phyloP scores from a whole-genome alignment of 2,113 vertebrate species.

The Peromyscus polionotus region DNA sequence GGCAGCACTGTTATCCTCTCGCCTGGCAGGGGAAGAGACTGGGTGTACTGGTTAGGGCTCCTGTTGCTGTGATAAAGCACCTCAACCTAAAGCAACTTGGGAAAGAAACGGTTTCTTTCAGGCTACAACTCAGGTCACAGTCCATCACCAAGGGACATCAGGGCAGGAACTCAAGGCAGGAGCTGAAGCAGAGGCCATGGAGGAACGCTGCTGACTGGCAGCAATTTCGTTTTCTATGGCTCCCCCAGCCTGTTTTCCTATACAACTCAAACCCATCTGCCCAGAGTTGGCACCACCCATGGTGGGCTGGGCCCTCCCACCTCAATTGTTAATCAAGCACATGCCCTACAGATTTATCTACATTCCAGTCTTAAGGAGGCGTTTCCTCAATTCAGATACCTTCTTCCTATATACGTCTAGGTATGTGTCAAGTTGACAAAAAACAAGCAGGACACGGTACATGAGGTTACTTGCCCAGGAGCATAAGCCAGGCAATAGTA shows the following conservation, averaged over 20 bases:
- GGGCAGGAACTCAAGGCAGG: background rate
- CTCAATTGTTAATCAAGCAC: background rate
- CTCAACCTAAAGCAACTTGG: background rate
- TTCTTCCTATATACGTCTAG: background rate
- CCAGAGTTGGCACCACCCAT: background rate
- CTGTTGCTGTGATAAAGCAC: background rate
- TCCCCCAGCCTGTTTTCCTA: background rate
- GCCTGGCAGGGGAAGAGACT: background rate
- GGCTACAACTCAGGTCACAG: background rate
- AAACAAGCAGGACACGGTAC: background rate
- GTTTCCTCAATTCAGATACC: background rate
- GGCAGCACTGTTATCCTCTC: background rate
- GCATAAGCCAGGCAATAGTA: too few species aligned
- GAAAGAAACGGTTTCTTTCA: background rate
- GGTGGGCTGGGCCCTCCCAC: background rate
- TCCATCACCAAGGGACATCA: background rate
- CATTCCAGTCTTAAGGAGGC: too few species aligned
- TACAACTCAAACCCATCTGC: background rate
- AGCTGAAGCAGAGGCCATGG: background rate
- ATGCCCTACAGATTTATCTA: background rate
- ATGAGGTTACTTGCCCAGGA: accelerated
- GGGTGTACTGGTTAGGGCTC: background rate
- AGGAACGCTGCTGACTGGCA: background rate
- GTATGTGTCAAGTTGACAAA: background rate
- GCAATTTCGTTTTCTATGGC: background rate